Evolutionary conservation across 2,888 invertebrate species (phyloP), one percentile per base, ranked within the genome.

Genomic region (Caprella mutica): DNA sequence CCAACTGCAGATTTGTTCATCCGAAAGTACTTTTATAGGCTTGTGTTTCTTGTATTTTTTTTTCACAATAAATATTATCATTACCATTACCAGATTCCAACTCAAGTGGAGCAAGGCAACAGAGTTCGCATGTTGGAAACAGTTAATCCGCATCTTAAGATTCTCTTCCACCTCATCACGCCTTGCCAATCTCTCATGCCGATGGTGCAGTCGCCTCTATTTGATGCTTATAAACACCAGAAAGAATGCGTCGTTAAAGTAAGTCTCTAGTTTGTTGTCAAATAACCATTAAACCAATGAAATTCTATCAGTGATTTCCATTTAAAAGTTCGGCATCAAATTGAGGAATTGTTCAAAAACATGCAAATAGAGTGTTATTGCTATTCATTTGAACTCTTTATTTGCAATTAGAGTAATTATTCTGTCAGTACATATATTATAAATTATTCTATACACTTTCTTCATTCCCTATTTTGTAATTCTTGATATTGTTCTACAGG

Each of bases 111-210:
- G 17, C 30, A 23, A 8, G 39, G 54, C n/a, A 55, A 46, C 9
- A 59, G 64, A 8, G 38, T 64, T 27, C 50, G 60, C 35, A 40
- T 64, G 50, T 43, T 64, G 50, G 64, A 64, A 46, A 59, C 58
- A 9, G 54, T 55, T 1, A 58, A 64, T 27, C 64, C 57, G 19
- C 53, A 57, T 40, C 21, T 57, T 2, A 54, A 60, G 14, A 48
- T 63, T 26, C 53, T 64, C 14, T 64, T 58, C 48, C 64, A 64
- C 53, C 59, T 64, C 52, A 57, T 64, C 57, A 56, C 59, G 6
- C 60, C 57, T 14, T 56, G 59, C 27, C 24, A 33, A 2, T 60
- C 57, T 23, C 52, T 63, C 50, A 43, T 53, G 1, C 59, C 59
- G 9, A 53, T 60, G 23, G 52, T 63, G 17, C 24, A 52, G 21